A percentile compares a stretch with the other conserved stretches of the same genome.
Conservation (phyloP, 2,113 vertebrate genomes). For the Myiagra hebetior region DNA sequence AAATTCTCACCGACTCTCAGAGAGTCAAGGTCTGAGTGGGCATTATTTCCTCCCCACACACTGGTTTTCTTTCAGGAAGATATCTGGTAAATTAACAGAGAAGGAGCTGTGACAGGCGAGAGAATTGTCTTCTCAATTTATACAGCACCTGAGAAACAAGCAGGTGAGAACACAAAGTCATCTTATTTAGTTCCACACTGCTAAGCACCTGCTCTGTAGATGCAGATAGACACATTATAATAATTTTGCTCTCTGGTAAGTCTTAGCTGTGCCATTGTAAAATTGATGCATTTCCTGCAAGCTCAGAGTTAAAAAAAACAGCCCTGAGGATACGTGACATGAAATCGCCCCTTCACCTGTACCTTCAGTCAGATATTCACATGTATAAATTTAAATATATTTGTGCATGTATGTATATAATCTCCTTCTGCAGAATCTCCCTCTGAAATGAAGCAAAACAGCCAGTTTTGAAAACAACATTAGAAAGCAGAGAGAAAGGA, state of each 20-base stretch:
- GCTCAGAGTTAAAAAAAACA: not conserved
- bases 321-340: not conserved
- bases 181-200: not conserved
- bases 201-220: not conserved
- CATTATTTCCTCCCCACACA: not conserved
- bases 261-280: not conserved
- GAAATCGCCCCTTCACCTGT: not conserved
- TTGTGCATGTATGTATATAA: not conserved
- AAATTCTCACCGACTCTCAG: not conserved
- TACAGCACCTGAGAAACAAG: not conserved
- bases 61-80: not conserved
- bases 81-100: not conserved
- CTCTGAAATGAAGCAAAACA: not conserved
- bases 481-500: not conserved
- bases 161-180: not conserved
- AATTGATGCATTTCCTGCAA: not conserved
- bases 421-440: not conserved
- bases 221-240: not conserved
- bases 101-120: not conserved
- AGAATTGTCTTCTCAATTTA: not conserved
- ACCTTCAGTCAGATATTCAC: not conserved
- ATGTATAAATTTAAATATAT: not conserved
- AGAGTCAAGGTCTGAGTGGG: not conserved
- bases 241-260: not conserved
- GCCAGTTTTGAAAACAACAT: not conserved